Evolutionary conservation across 2,888 invertebrate genomes (phyloP).

Genomic region (Drosophila maculinotata): DNA sequence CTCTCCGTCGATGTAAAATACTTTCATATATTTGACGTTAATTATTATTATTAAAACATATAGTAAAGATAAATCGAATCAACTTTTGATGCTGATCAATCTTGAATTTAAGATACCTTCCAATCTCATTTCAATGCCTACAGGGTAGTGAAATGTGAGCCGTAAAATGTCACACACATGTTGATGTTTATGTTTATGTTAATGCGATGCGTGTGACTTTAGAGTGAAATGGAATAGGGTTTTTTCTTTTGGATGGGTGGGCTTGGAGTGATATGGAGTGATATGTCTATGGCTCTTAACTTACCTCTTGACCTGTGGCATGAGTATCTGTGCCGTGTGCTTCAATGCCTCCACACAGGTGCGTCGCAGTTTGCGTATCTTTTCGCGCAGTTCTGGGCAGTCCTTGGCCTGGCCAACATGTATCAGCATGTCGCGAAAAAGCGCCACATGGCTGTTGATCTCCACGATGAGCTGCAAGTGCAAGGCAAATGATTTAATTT

Average conservation of each 20-base stretch:
- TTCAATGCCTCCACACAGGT: conserved; percentile 95
- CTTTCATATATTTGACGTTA: too few species aligned
- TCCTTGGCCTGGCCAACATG: conserved; percentile 94
- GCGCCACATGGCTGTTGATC: conserved; percentile 94
- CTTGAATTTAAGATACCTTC: not conserved
- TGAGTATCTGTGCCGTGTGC: conserved; percentile 91
- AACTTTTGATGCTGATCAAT: not conserved
- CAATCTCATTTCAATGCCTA: not conserved
- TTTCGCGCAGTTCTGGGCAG: conserved; percentile 93
- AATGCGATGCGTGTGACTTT: conserved; percentile 50
- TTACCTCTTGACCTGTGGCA: conserved; percentile 94
- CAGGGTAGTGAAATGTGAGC: conserved; percentile 41
- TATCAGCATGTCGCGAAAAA: conserved; percentile 94
- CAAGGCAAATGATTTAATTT: conserved; percentile 65
- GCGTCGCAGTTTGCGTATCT: conserved; percentile 92
- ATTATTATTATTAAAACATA: too few species aligned
- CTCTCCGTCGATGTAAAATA: too few species aligned
- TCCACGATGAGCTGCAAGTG: conserved; percentile 93
- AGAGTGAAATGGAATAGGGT: conserved; percentile 5
- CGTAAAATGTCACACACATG: conserved; percentile 77
- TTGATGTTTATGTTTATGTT: conserved; percentile 74
- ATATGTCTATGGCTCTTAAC: conserved; percentile 57
- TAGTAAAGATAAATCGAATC: not conserved
- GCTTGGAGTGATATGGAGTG: conserved; percentile 5
- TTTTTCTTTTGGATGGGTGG: conserved; percentile 1